Evolutionary conservation across 1,140 invertebrate genomes (phyloP), one percentile per base, ranked within the genome.

Genomic region (Luehdorfia chinensis): DNA sequence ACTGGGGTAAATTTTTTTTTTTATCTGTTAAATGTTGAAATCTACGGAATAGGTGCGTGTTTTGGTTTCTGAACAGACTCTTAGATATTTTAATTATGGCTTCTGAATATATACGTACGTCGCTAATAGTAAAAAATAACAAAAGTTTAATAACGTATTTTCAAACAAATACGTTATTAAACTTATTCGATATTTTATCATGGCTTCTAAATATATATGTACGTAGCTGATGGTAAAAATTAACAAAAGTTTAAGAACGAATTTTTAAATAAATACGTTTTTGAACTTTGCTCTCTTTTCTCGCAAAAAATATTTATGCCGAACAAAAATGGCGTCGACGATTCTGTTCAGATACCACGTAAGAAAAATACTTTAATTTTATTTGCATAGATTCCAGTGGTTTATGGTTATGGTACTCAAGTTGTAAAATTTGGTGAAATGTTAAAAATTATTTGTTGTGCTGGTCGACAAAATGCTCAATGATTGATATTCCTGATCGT

Each of bases 401-500:
- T 66, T 66, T 18, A 63, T 71, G 59, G 45, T 54, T 61, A 69
- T 60, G 62, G 49, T 66, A 59, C 56, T 31, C 51, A 73, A 65
- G 70, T 58, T 55, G 65, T 69, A 59, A 71, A 69, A 68, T 68
- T 60, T 66, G 58, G 47, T 72, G 71, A 66, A 66, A 59, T 62
- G 65, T 70, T 72, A 57, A 28, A 59, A 53, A n/a, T n/a, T 50
- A 57, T 50, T 56, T 61, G 21, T 27, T 60, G 62, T 66, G 72
- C 55, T 66, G 73, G 59, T 64, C 54, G 47, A 62, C 36, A 66
- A 70, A 62, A 76, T 77, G 79, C 75, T 84, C 75, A 77, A 79
- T 73, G 23, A 7, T 41, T 16, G 37, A 41, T 41, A 11, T 12
- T 41, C 37, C 37, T 41, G 39, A 9, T 43, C 25, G 18, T 25